These are phyloP conservation scores for Dendrophyllia cribrosa DNA, from an alignment of 64 coral and sea anemone species.

Conservation along the genomic window DNA sequence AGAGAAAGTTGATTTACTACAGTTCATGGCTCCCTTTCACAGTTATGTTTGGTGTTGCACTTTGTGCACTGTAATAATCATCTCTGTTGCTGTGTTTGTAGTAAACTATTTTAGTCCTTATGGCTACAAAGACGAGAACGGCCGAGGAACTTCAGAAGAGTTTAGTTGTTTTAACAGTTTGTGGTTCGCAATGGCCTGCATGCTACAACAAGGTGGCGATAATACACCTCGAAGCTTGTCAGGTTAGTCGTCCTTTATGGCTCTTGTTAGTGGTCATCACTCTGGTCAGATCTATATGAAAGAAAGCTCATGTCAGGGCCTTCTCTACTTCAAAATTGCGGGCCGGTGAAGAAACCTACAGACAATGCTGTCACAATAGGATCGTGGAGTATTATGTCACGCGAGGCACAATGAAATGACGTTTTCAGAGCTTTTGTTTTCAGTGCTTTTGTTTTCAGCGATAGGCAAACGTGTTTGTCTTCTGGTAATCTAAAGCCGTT, in stretches of 20 bases:
- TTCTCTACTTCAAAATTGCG: too few species aligned
- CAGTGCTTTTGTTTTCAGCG: too few species aligned
- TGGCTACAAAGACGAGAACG: conserved; percentile 55
- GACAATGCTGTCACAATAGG: too few species aligned
- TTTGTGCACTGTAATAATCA: conserved; percentile 4
- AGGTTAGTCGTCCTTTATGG: background rate
- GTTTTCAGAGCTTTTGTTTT: too few species aligned
- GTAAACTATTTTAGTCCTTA: conserved; percentile 63
- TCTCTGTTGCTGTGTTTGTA: conserved; percentile 41
- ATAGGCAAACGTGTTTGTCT: too few species aligned
- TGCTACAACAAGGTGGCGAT: conserved; percentile 63
- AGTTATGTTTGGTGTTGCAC: conserved; percentile 39
- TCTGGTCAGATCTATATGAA: too few species aligned
- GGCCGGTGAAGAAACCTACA: too few species aligned
- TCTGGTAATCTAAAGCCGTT: too few species aligned
- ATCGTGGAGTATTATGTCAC: too few species aligned
- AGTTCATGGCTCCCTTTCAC: conserved; percentile 55
- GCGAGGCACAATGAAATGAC: too few species aligned
- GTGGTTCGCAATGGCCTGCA: conserved; percentile 65
- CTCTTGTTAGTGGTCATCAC: too few species aligned
- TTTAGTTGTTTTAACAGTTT: conserved; percentile 60
- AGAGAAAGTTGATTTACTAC: conserved; percentile 33
- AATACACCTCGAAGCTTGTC: conserved; percentile 53
- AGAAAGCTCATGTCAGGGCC: too few species aligned
- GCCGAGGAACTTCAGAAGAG: background rate